These are phyloP conservation scores for Cephalopachus bancanus DNA, from an alignment of 2,797 vertebrate species.

Conservation along the genomic window DNA sequence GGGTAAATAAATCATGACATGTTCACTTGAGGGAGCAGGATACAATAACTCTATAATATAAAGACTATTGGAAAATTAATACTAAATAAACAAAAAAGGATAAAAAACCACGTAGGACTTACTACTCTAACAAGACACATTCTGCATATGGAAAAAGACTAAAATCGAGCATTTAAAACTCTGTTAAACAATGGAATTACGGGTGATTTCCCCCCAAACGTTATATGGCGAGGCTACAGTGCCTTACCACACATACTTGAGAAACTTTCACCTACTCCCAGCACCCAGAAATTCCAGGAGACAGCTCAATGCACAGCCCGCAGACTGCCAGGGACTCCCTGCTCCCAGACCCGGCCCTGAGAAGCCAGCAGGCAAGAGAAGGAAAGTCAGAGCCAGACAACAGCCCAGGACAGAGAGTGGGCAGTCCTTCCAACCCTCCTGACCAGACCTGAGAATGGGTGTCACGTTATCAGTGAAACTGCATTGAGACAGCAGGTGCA, in stretches of 20 bases:
- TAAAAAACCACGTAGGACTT: background rate
- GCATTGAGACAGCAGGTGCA: background rate
- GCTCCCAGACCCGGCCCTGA: background rate
- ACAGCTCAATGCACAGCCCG: background rate
- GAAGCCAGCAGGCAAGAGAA: background rate
- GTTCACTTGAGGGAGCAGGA: background rate
- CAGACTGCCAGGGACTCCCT: background rate
- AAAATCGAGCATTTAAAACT: slow-evolving; percentile 3
- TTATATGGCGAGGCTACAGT: background rate
- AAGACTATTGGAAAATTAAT: slow-evolving; percentile 8
- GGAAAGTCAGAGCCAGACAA: background rate
- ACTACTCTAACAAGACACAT: background rate
- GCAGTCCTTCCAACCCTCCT: background rate
- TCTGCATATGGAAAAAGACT: background rate
- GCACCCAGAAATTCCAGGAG: background rate
- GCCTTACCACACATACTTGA: background rate
- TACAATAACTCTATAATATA: background rate
- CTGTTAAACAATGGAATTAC: background rate
- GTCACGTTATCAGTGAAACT: background rate
- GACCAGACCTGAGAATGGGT: background rate
- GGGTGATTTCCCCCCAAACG: background rate
- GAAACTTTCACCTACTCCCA: background rate
- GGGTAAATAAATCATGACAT: background rate
- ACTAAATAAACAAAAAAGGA: background rate
- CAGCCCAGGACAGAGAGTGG: background rate